Base-by-base conservation (phyloP, 2,888 invertebrate genomes). In the Tanytarsus gracilentus region DNA sequence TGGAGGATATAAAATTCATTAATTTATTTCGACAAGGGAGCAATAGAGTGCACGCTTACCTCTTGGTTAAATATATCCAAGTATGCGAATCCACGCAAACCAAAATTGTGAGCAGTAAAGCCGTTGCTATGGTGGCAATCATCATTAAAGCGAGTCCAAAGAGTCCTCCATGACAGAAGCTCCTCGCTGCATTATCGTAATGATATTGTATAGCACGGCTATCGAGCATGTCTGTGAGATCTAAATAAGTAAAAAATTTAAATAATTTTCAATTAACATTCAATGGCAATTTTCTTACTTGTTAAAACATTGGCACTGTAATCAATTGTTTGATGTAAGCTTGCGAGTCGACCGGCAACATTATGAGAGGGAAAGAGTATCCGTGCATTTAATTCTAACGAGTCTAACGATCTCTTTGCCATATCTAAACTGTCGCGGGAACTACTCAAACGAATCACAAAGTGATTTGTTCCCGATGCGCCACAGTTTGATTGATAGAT, bases 1-100 rank as follows among this genome's bases (percentile, higher is more conserved):
- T 65, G 16, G 1, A 61, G n/a, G 18, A 48, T n/a, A 9, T n/a
- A 7, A 48, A 16, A 4, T 48, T 48, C 8, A 18, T 16, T 23
- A n/a, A n/a, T n/a, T 40, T 53, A 26, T 39, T 16, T 16, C 16
- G 4, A 18, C 5, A 61, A 44, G 11, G 25, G 14, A 40, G 25
- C 29, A 44, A 14, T 18, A 26, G 16, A 52, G 33, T 3, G n/a
- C 7, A 52, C 7, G 61, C 64, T 76, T 72, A 93, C 93, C 88
- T 88, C 72, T 90, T 91, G 69, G 88, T 85, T 65, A 95, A 88
- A 72, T 95, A 93, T 70, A 95, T 94, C 95, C 96, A 96, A 26
- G 94, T 93, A 71, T 95, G 94, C 6, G 94, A 95, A 71, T 95
- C 93, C 61, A 95, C 86, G 78, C 94, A 89, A 53, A 95, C 94